Evolutionary conservation across 2,113 vertebrate species (phyloP), one percentile per base, ranked within the genome.

Genomic region (Apus apus): DNA sequence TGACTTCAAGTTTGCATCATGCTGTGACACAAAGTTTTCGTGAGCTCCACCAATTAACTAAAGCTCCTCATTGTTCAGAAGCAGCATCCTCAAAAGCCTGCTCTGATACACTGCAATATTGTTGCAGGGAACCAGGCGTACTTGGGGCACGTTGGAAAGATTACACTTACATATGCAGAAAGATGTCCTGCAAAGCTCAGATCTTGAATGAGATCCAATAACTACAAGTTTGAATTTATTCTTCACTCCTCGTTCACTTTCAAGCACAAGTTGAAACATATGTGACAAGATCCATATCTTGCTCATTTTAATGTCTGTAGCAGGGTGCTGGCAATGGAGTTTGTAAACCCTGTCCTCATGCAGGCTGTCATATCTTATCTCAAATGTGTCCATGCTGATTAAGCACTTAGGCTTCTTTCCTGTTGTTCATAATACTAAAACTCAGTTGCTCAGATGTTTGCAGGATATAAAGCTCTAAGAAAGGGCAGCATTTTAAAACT

Each of bases 151-250:
- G 36, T 32, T 50, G 11, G n/a, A 48, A 62, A 38, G 45, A 38
- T 64, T 40, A 34, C 4, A 9, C 4, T 12, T 26, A 26, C 22
- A 60, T 0, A 5, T 32, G 13, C 0, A 1, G 40, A 58, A 85
- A 5, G 6, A 51, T 15, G 26, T 22, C 43, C 66, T 40, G 40
- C n/a, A 87, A 72, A 87, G 43, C 30, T 87, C 71, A 91, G 62
- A 57, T n/a, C 66, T 17, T 87, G 61, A 30, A 62, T 29, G 32
- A 88, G 16, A 45, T 27, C 25, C 25, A 40, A 13, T 0, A 88
- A 32, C 7, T 38, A 36, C 51, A 51, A 38, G 10, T 26, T 18
- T 60, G 14, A 56, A 36, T 89, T 68, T 78, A 67, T 67, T 87
- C 40, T 51, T 74, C 13, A 16, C 1, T 21, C 15, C 5, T 67